Conservation (phyloP, 2,113 vertebrate genomes). For the Calidris pugnax region DNA sequence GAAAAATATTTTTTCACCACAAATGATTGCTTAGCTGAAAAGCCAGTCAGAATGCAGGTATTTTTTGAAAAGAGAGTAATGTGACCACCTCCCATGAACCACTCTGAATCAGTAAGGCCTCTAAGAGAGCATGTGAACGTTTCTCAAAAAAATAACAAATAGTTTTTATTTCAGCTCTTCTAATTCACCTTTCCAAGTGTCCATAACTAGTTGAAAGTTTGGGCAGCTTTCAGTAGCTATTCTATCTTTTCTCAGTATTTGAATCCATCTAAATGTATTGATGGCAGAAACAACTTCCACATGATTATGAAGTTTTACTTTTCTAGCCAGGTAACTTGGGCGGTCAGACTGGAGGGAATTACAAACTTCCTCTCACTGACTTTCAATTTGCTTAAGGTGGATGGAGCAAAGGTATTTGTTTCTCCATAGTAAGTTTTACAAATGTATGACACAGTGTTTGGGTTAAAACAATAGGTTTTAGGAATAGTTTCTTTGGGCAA, state of each 20-base stretch:
- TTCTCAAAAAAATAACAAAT: not conserved
- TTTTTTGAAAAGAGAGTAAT: not conserved
- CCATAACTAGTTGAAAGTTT: not conserved
- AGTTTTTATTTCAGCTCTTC: not conserved
- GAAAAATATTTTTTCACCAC: not conserved
- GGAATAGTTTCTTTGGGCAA: not conserved
- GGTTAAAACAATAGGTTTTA: not conserved
- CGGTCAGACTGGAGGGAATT: not conserved
- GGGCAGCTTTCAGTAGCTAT: not conserved
- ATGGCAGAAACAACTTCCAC: not conserved
- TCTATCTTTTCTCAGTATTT: not conserved
- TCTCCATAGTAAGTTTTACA: not conserved
- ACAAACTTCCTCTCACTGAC: not conserved
- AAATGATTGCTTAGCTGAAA: not conserved
- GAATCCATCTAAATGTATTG: not conserved
- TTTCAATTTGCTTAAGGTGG: not conserved
- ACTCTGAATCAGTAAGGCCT: not conserved
- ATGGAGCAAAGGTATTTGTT: not conserved
- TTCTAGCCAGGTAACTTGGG: not conserved
- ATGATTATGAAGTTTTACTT: not conserved
- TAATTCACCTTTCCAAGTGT: not conserved
- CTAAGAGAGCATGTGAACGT: not conserved
- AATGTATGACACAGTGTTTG: not conserved
- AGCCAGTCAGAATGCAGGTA: not conserved
- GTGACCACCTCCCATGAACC: not conserved